phyloP scores from a whole-genome alignment of 2,113 vertebrate species.

The Thalassoma bifasciatum region DNA sequence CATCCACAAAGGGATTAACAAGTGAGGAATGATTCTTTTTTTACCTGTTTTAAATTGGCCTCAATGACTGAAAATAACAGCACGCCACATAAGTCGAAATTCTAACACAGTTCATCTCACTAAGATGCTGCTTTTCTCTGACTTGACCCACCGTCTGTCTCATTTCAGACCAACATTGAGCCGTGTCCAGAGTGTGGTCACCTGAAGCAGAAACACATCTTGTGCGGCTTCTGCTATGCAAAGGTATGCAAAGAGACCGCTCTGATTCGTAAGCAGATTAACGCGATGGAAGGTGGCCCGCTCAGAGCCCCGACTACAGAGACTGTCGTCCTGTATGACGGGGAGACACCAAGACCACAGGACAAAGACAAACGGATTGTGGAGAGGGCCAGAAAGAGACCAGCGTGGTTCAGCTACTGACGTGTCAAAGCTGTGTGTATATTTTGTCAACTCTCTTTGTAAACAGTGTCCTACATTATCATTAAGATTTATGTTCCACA shows the following conservation, averaged over 20 bases:
- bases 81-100: no score
- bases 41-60: no score
- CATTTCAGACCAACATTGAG: constrained; percentile 89
- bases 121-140: neutral
- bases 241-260: constrained; percentile 89
- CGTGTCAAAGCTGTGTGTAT: neutral
- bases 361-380: constrained; percentile 91
- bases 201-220: constrained; percentile 91
- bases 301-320: constrained; percentile 85
- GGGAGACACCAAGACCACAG: constrained; percentile 82
- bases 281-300: constrained; percentile 87
- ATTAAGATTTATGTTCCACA: neutral
- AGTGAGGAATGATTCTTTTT: no score
- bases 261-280: constrained; percentile 86
- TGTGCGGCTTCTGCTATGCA: constrained; percentile 93
- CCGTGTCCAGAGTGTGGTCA: constrained; percentile 93
- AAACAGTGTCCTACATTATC: neutral
- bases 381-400: constrained; percentile 89
- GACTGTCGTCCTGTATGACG: constrained; percentile 89
- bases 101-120: no score
- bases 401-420: constrained; percentile 89
- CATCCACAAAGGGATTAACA: no score
- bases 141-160: constrained; percentile 12
- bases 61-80: no score
- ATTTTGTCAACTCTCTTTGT: neutral